Conservation (phyloP, 2,113 vertebrate genomes). For the Bungarus multicinctus region DNA sequence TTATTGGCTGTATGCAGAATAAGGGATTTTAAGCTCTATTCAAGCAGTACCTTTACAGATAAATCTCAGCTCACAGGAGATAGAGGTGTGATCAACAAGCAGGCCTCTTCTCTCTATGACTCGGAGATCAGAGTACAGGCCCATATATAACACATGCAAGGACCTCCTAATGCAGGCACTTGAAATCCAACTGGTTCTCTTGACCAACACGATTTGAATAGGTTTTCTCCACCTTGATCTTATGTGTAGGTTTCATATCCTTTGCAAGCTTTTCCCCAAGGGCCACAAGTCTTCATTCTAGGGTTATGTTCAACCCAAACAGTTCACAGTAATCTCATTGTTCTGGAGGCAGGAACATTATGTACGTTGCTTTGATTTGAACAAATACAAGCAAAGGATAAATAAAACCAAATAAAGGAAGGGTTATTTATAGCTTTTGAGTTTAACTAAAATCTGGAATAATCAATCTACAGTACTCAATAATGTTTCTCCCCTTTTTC, state of each 20-base stretch:
- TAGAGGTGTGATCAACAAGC: not conserved
- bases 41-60: not conserved
- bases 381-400: not conserved
- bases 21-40: not conserved
- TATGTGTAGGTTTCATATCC: not conserved
- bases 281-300: not conserved
- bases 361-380: not conserved
- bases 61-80: not conserved
- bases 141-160: not conserved
- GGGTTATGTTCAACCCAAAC: not conserved
- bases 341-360: not conserved
- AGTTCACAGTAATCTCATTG: not conserved
- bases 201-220: not conserved
- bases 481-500: not conserved
- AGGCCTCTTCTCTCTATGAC: not conserved
- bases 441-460: not conserved
- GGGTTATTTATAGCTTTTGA: not conserved
- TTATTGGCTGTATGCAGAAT: not conserved
- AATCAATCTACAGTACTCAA: not conserved
- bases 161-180: not conserved
- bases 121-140: not conserved
- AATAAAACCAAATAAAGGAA: not conserved
- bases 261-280: not conserved
- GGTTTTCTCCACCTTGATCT: not conserved
- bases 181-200: not conserved